These are phyloP conservation scores for Colostygia pectinataria DNA, from an alignment of 2,888 invertebrate genomes.

Conservation along the genomic window DNA sequence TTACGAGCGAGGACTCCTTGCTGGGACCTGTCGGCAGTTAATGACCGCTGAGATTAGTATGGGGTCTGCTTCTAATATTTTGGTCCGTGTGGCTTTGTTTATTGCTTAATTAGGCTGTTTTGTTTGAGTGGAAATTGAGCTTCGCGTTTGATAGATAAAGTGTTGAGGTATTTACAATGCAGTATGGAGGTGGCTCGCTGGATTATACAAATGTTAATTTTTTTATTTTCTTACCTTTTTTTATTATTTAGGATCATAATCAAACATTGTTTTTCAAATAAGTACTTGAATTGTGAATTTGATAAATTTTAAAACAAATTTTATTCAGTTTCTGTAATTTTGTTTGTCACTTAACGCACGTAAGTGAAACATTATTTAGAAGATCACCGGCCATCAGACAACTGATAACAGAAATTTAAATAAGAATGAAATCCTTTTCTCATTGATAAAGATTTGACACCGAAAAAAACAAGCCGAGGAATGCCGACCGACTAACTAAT, in stretches of 20 bases:
- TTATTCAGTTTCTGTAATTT: neutral
- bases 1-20: conserved; percentile 76
- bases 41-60: conserved; percentile 76
- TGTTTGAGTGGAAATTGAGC: conserved; percentile 73
- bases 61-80: conserved; percentile 63
- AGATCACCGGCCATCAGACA: conserved; percentile 61
- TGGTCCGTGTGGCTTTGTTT: conserved; percentile 78
- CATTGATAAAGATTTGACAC: conserved; percentile 82
- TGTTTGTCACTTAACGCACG: conserved; percentile 28
- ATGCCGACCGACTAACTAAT: conserved; percentile 80
- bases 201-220: neutral
- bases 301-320: too few species aligned
- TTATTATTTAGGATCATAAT: neutral
- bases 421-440: conserved; percentile 80
- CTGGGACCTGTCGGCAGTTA: conserved; percentile 79
- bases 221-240: neutral
- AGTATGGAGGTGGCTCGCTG: conserved; percentile 53
- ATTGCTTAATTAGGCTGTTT: conserved; percentile 83
- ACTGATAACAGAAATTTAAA: conserved; percentile 75
- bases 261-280: too few species aligned
- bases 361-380: conserved; percentile 65
- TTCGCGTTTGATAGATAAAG: conserved; percentile 74
- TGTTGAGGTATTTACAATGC: conserved; percentile 80
- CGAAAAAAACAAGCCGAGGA: conserved; percentile 71
- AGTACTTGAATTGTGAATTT: too few species aligned